A percentile compares a stretch with the other conserved stretches of the same genome.
phyloP scores from a whole-genome alignment of 2,797 vertebrate genomes.

The Trichosurus vulpecula region DNA sequence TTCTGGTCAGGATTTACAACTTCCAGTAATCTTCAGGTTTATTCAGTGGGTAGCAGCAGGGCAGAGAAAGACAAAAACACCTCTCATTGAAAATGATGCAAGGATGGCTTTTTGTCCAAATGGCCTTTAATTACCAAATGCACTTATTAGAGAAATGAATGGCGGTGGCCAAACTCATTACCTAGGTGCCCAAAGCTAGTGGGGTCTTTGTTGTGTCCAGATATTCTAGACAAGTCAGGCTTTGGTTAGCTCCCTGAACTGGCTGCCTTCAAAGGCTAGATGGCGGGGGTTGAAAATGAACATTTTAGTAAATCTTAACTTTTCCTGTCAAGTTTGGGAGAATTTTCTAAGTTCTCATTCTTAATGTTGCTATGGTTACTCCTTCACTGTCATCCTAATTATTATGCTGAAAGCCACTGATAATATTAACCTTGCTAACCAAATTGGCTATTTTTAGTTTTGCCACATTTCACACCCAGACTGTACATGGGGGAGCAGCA shows the following conservation, averaged over 20 bases:
- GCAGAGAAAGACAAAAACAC: conserved; percentile 21
- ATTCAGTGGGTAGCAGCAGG: conserved; percentile 52
- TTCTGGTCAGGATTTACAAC: conserved; percentile 52
- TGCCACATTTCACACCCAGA: background rate
- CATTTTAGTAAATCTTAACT: conserved; percentile 49
- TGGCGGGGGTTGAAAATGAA: conserved; percentile 25
- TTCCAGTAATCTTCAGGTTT: conserved; percentile 38
- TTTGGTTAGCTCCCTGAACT: conserved; percentile 14
- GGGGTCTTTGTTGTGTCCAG: conserved; percentile 38
- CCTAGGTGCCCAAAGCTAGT: conserved; percentile 8
- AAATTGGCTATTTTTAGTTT: conserved; percentile 59
- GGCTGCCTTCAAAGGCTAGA: conserved; percentile 32
- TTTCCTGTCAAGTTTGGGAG: conserved; percentile 42
- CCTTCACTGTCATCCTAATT: conserved; percentile 44
- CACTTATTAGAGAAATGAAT: background rate
- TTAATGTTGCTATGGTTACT: conserved; percentile 55
- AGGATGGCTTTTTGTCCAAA: conserved; percentile 42
- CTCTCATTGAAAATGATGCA: conserved; percentile 14
- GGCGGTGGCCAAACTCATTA: background rate
- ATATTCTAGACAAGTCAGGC: conserved; percentile 20
- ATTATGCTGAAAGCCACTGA: conserved; percentile 49
- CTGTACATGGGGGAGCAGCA: conserved; percentile 21
- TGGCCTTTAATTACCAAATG: conserved; percentile 30
- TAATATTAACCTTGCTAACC: conserved; percentile 32
- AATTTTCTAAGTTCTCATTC: conserved; percentile 11